phyloP scores from a whole-genome alignment of 2,888 invertebrate species.

The Nephrotoma appendiculata region DNA sequence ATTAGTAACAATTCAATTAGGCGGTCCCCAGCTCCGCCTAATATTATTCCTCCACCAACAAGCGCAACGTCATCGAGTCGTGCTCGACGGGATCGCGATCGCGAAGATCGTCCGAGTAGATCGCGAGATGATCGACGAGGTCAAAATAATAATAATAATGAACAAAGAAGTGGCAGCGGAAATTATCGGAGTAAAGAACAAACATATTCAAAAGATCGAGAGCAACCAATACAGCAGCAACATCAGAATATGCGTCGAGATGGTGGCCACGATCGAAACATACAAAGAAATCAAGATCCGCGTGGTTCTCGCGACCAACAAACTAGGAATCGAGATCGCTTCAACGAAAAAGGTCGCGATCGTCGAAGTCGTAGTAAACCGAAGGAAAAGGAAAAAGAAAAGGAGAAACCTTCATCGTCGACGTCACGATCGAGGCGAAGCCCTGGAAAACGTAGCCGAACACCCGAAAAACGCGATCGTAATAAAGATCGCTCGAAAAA shows the following conservation, averaged over 20 bases:
- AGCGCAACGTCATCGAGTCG: background rate
- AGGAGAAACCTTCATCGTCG: background rate
- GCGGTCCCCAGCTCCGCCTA: background rate
- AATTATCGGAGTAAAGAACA: background rate
- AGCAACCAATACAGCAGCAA: background rate
- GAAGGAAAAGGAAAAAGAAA: background rate
- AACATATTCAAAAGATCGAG: background rate
- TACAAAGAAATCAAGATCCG: background rate
- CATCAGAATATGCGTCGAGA: slow-evolving; percentile 13
- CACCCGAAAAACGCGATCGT: background rate
- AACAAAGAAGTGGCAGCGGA: background rate
- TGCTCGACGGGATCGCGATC: slow-evolving; percentile 7
- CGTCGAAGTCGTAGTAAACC: background rate
- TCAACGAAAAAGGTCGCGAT: slow-evolving; percentile 6
- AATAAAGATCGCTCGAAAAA: background rate
- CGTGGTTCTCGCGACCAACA: slow-evolving; percentile 1
- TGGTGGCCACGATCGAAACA: background rate
- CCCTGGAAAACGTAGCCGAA: background rate
- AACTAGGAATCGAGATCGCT: slow-evolving; percentile 1
- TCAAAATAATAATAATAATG: background rate
- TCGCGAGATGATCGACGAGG: slow-evolving; percentile 6
- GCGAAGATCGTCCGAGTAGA: slow-evolving; percentile 3
- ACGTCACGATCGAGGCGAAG: background rate
- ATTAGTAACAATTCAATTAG: background rate
- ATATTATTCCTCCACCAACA: too few relatives aligned